Evolutionary conservation across 2,113 vertebrate genomes (phyloP).

Genomic region (Rhabdornis inornatus): DNA sequence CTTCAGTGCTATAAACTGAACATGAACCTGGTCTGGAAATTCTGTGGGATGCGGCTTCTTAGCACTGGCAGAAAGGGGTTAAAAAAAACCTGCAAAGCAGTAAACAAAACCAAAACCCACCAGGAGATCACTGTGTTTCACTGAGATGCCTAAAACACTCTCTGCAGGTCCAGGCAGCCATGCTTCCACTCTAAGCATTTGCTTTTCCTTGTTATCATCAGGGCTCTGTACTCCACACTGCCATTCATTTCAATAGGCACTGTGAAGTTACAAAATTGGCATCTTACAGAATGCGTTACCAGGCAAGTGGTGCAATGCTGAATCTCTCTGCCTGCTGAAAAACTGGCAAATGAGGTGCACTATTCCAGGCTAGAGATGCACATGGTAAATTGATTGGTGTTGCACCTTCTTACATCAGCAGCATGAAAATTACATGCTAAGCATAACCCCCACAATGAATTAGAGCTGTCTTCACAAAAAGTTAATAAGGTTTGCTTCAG

Average conservation of each 20-base stretch:
- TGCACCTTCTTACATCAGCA: constrained; percentile 14
- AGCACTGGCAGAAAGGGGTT: not conserved
- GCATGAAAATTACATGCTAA: constrained; percentile 34
- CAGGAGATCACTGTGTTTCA: not conserved
- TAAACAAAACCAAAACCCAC: not conserved
- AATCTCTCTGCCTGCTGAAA: constrained; percentile 5
- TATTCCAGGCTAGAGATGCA: not conserved
- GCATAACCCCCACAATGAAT: constrained; percentile 37
- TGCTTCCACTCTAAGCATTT: not conserved
- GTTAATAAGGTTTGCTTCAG: constrained; percentile 44
- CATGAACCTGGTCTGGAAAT: not conserved
- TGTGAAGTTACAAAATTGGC: not conserved
- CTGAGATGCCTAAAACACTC: not conserved
- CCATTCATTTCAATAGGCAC: not conserved
- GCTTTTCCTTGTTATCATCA: not conserved
- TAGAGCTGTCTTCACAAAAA: constrained; percentile 5
- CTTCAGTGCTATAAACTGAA: not conserved
- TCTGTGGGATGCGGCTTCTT: not conserved
- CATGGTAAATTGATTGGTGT: not conserved
- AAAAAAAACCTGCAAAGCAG: not conserved
- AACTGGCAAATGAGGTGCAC: not conserved
- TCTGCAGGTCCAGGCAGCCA: not conserved
- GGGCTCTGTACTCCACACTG: not conserved
- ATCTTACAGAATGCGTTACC: not conserved
- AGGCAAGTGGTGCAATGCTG: constrained; percentile 28